Conservation (phyloP, 2,113 vertebrate genomes). For the Acanthisitta chloris region DNA sequence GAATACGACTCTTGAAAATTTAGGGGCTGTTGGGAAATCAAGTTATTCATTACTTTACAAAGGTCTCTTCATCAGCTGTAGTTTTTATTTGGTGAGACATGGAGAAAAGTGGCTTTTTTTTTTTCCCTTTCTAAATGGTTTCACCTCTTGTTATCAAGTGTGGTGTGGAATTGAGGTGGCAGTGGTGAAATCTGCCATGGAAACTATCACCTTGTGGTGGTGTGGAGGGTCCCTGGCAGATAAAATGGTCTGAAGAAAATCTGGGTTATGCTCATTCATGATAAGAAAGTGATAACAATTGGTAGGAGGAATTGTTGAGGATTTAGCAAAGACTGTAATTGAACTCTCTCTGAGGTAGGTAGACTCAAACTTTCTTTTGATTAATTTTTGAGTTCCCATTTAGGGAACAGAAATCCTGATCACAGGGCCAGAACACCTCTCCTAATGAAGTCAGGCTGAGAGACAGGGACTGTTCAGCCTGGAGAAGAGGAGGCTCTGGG, state of each 20-base stretch:
- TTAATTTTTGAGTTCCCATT: background rate
- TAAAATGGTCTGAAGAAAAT: conserved; percentile 4
- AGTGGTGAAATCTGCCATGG: background rate
- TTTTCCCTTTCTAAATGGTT: background rate
- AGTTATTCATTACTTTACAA: background rate
- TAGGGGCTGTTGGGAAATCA: background rate
- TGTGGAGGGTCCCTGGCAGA: background rate
- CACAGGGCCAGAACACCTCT: background rate
- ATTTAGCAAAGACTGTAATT: background rate
- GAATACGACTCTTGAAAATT: background rate
- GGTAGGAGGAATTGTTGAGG: background rate
- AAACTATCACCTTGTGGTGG: background rate
- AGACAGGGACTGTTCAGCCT: background rate
- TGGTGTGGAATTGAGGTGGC: background rate
- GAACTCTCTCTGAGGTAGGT: background rate
- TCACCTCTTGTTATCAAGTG: background rate
- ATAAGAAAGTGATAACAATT: background rate
- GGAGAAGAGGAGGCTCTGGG: background rate
- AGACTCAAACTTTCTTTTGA: background rate
- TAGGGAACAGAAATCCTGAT: background rate
- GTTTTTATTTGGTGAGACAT: background rate
- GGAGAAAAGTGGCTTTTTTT: background rate
- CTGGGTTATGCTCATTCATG: background rate
- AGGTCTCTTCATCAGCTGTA: background rate
- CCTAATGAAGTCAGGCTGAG: background rate